Conservation (phyloP, 92 coral and sea anemone genomes). For the Palythoa heliodiscus region DNA sequence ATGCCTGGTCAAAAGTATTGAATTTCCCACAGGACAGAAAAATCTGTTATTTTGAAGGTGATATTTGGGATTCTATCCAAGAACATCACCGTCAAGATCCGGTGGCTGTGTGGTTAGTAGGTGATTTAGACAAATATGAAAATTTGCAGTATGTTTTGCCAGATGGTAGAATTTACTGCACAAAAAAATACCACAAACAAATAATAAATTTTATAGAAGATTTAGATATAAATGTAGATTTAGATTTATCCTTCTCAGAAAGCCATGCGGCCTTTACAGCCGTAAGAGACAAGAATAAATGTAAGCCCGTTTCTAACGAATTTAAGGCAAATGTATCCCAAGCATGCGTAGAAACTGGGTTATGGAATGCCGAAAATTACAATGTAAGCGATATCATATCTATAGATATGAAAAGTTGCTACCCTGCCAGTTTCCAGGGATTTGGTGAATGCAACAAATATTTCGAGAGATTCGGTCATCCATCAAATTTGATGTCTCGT, state of each 20-base stretch:
- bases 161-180: not conserved
- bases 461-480: constrained; percentile 36
- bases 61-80: not conserved
- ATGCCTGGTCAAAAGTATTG: constrained; percentile 28
- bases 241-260: too few species aligned
- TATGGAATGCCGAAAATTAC: constrained; percentile 44
- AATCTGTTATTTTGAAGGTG: not conserved
- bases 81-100: not conserved
- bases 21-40: constrained; percentile 12
- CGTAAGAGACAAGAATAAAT: too few species aligned
- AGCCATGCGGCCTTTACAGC: too few species aligned
- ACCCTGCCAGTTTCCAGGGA: constrained; percentile 41
- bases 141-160: not conserved
- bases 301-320: too few species aligned
- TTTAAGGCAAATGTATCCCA: too few species aligned
- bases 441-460: constrained; percentile 31
- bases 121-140: not conserved
- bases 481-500: not conserved
- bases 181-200: not conserved
- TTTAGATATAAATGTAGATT: not conserved
- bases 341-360: too few species aligned
- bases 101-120: not conserved
- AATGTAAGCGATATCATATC: constrained; percentile 1
- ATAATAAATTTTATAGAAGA: not conserved
- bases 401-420: constrained; percentile 45